Conservation (phyloP, 2,888 invertebrate species). For the Macroteleia sp. region DNA sequence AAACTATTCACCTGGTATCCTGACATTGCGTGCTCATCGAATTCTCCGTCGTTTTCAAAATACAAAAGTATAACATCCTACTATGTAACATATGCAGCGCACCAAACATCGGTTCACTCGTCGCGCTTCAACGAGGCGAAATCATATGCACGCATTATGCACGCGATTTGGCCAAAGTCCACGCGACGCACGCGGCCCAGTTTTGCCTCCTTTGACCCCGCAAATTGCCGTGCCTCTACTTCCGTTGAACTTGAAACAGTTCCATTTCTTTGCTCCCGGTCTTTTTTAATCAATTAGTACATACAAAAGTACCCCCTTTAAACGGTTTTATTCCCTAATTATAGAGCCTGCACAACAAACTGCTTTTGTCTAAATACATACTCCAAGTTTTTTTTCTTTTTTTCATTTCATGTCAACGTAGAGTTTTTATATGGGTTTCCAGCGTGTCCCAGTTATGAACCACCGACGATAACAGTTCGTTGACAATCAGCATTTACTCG, state of each 20-base stretch:
- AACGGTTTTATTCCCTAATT: slow-evolving; percentile 49
- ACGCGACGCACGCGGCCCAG: no score
- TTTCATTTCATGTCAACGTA: slow-evolving; percentile 6
- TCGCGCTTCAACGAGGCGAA: slow-evolving; percentile 64
- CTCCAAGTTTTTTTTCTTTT: slow-evolving; percentile 22
- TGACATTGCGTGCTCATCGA: slow-evolving; percentile 69
- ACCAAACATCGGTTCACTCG: slow-evolving; percentile 51
- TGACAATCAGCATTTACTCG: no score
- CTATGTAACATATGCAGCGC: slow-evolving; percentile 53
- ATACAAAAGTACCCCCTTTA: slow-evolving; percentile 43
- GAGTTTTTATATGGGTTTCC: slow-evolving; percentile 38
- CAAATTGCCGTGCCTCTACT: slow-evolving; percentile 49
- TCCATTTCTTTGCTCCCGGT: slow-evolving; percentile 25
- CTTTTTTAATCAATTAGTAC: slow-evolving; percentile 43
- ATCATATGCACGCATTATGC: slow-evolving; percentile 56
- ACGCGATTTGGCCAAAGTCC: slow-evolving; percentile 61
- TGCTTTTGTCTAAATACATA: slow-evolving; percentile 47
- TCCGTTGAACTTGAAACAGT: slow-evolving; percentile 64
- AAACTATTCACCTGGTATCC: slow-evolving; percentile 68
- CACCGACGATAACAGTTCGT: slow-evolving; percentile 14
- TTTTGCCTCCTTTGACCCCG: no score
- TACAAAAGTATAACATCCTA: slow-evolving; percentile 33
- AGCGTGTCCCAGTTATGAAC: slow-evolving; percentile 46
- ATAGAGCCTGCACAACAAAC: slow-evolving; percentile 30
- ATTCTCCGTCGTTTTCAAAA: slow-evolving; percentile 47